Base-by-base conservation (phyloP, 1,140 invertebrate genomes). In the Lucilia sericata region DNA sequence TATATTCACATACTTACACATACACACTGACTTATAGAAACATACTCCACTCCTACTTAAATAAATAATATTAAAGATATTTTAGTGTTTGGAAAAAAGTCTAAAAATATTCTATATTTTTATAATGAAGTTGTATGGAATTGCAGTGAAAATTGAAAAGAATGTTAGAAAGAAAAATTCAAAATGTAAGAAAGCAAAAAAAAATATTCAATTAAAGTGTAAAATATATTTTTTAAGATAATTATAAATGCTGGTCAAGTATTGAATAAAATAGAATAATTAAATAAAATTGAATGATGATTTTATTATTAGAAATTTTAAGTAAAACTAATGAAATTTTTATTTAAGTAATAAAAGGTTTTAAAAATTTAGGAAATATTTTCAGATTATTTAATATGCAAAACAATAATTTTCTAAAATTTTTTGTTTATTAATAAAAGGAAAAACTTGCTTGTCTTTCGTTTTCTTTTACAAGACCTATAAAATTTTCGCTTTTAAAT, bases 241-340 rank as follows among this genome's bases (percentile, higher is more conserved):
- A 70, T 70, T 70, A 70, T 70, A 70, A 70, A 70, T 70, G 65
- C 65, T 70, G 65, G 65, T 70, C 65, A 70, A 70, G 19, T 70
- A 70, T 70, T 70, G 65, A 70, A 70, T 21, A 70, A 19, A 70
- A 70, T 25, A 21, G 65, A 70, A 60, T 60, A n/a, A 60, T n/a
- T 42, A 10, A 55, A 55, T 55, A 55, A 55, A 55, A 55, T n/a
- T 17, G 12, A 55, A 55, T 17, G 13, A 55, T 55, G 51, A 55
- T 55, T 30, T 30, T 30, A 55, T 17, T 55, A 42, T 42, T 42
- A 42, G 2, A 42, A 42, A 42, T 42, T 8, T 8, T 42, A 10
- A 42, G 10, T 2, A 42, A 42, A 42, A 42, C 5, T 42, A 42
- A 7, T 2, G 10, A 42, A 42, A 42, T 8, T 42, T 42, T 7